A percentile compares a stretch with the other conserved stretches of the same genome.
Evolutionary conservation across 1,140 invertebrate genomes (phyloP).

Genomic region (Monomorium pharaonis): DNA sequence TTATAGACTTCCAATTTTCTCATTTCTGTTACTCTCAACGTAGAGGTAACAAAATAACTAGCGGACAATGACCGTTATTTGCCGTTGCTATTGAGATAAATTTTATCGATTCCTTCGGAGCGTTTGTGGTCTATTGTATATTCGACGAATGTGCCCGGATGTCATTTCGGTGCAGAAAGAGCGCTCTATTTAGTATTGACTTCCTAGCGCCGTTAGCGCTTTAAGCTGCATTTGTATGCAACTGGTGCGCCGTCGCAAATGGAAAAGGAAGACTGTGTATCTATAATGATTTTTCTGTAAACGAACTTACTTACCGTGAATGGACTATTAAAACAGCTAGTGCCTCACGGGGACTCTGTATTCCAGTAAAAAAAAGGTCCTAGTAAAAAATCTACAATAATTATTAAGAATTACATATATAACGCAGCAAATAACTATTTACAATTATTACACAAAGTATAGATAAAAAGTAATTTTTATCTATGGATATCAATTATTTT

Average conservation of each 20-base stretch:
- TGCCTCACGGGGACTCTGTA: background rate
- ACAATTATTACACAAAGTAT: background rate
- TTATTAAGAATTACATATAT: background rate
- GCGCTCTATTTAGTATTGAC: background rate
- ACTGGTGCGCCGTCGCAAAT: background rate
- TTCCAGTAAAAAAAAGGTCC: too few relatives aligned
- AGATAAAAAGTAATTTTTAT: background rate
- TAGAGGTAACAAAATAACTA: constrained; percentile 1
- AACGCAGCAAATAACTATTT: background rate
- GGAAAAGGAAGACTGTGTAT: background rate
- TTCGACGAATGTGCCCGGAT: background rate
- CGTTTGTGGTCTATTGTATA: background rate
- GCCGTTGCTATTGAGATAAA: background rate
- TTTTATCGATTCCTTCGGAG: background rate
- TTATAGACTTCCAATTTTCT: constrained; percentile 6
- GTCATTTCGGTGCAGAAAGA: background rate
- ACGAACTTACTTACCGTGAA: background rate
- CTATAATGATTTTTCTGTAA: constrained; percentile 21
- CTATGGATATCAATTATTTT: background rate
- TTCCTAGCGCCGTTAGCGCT: background rate
- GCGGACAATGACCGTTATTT: background rate
- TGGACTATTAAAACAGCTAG: background rate
- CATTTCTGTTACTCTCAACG: background rate
- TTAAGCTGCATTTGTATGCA: constrained; percentile 22
- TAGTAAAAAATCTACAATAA: background rate